Conservation (phyloP, 2,113 vertebrate genomes). For the Myocastor coypus region DNA sequence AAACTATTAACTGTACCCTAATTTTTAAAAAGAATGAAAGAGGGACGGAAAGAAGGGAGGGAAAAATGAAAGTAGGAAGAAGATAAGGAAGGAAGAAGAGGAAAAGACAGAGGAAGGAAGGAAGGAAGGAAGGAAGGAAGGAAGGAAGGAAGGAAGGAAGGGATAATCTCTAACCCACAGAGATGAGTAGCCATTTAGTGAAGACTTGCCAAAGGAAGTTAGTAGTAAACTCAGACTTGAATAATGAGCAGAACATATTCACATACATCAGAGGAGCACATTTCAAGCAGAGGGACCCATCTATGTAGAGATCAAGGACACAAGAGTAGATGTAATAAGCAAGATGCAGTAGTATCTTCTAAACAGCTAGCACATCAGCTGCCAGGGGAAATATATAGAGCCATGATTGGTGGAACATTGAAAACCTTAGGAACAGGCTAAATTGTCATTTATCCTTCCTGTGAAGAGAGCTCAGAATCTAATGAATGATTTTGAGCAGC, state of each 20-base stretch:
- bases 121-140: fast-evolving
- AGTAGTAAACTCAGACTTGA: neutral
- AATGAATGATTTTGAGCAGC: neutral
- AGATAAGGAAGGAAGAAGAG: neutral
- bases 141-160: fast-evolving
- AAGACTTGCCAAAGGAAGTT: neutral
- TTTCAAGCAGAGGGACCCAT: neutral
- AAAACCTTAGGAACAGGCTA: neutral
- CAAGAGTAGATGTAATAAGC: neutral
- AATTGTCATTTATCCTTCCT: neutral
- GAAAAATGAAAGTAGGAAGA: fast-evolving
- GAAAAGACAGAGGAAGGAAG: fast-evolving
- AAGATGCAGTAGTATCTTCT: neutral
- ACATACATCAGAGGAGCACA: neutral
- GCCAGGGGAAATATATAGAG: neutral
- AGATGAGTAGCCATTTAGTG: neutral
- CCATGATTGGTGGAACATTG: neutral
- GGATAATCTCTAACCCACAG: neutral
- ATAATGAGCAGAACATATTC: neutral
- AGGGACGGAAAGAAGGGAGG: neutral
- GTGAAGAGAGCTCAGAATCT: neutral
- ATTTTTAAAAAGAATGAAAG: no score
- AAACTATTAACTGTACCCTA: neutral
- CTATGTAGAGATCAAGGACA: neutral
- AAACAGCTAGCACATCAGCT: neutral